Evolutionary conservation across 2,113 vertebrate genomes (phyloP).

Genomic region (Cichladusa arquata): DNA sequence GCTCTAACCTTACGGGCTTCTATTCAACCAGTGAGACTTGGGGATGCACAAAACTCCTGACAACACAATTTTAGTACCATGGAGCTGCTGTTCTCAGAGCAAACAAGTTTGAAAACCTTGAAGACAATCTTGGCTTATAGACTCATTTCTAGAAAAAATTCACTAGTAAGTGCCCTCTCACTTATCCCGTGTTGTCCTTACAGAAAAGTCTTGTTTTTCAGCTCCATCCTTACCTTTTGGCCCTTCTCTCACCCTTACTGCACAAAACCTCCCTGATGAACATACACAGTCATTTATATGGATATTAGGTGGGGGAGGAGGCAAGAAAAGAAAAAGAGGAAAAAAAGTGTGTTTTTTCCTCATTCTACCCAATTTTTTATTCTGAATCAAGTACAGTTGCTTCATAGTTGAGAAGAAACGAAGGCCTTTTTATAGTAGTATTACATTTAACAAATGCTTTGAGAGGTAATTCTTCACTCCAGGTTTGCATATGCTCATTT

Average conservation of each 20-base stretch:
- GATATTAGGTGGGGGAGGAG: accelerated
- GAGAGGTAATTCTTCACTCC: background rate
- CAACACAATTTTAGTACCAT: background rate
- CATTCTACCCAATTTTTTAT: background rate
- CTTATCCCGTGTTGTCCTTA: background rate
- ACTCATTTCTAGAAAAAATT: background rate
- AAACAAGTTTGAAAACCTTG: background rate
- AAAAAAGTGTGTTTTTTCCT: background rate
- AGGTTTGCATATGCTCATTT: background rate
- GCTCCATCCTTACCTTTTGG: background rate
- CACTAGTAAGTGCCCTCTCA: background rate
- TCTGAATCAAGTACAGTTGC: background rate
- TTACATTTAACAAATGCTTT: background rate
- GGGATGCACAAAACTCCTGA: background rate
- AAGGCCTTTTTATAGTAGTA: background rate
- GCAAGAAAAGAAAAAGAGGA: background rate
- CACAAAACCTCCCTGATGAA: background rate
- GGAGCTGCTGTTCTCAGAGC: background rate
- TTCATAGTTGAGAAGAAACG: background rate
- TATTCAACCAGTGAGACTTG: background rate
- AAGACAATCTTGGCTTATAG: background rate
- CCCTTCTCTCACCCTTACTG: background rate
- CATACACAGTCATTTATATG: background rate
- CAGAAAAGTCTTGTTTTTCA: background rate
- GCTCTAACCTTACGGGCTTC: background rate